A percentile compares a stretch with the other conserved stretches of the same genome.
phyloP scores from a whole-genome alignment of 2,888 invertebrate genomes.

The Zelleria hepariella region DNA sequence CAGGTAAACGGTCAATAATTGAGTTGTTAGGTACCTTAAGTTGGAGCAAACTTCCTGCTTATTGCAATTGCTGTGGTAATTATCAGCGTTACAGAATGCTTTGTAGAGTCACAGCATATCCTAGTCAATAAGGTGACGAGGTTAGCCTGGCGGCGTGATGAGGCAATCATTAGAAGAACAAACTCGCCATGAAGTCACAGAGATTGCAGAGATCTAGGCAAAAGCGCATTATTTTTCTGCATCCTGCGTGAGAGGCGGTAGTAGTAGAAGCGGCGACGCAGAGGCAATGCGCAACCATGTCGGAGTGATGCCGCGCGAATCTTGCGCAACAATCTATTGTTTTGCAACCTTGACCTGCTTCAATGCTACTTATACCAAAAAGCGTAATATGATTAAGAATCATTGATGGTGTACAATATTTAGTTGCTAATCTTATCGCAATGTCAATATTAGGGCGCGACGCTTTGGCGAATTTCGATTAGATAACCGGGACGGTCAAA shows the following conservation, averaged over 20 bases:
- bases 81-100: background rate
- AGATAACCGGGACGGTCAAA: background rate
- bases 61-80: background rate
- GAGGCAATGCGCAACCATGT: no score
- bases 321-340: conserved; percentile 51
- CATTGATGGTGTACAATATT: background rate
- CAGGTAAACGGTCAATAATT: background rate
- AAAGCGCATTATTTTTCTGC: no score
- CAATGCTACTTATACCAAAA: conserved; percentile 6
- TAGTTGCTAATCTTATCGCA: background rate
- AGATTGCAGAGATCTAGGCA: background rate
- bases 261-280: no score
- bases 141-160: background rate
- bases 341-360: conserved; percentile 58
- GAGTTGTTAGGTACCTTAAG: background rate
- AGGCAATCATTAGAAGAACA: background rate
- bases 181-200: background rate
- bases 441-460: background rate
- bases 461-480: background rate
- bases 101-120: background rate
- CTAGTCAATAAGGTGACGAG: conserved; percentile 1
- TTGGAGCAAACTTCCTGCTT: background rate
- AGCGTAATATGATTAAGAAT: background rate
- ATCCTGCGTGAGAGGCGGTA: no score
- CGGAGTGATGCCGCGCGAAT: conserved; percentile 10